These are phyloP conservation scores for Odobenus rosmarus DNA, from an alignment of 2,113 vertebrate genomes.

Conservation along the genomic window DNA sequence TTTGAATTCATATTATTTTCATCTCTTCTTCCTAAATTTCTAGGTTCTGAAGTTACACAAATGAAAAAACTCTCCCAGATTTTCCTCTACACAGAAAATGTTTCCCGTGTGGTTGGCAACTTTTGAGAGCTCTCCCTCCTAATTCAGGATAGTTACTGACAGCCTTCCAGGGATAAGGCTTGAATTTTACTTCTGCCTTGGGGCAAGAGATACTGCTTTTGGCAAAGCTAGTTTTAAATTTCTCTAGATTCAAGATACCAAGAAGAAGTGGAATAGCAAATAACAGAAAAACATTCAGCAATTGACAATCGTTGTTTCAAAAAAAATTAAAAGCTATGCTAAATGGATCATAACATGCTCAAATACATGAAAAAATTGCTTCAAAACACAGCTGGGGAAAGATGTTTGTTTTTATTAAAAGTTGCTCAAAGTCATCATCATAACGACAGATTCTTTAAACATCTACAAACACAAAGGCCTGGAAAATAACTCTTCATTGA, in stretches of 20 bases:
- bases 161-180: not conserved
- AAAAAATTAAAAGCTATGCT: not conserved
- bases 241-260: not conserved
- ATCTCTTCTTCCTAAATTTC: not conserved
- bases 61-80: not conserved
- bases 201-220: not conserved
- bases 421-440: conserved; percentile 49
- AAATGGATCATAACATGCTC: not conserved
- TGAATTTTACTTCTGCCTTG: not conserved
- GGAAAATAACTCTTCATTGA: conserved; percentile 71
- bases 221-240: not conserved
- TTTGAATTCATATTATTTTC: not conserved
- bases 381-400: conserved; percentile 42
- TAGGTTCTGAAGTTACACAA: not conserved
- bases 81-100: not conserved
- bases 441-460: conserved; percentile 71
- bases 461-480: conserved; percentile 44
- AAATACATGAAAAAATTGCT: not conserved
- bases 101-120: not conserved
- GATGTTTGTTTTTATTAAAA: conserved; percentile 69
- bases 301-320: not conserved
- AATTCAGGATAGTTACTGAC: not conserved
- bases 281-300: not conserved
- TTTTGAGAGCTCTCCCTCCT: not conserved
- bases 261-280: not conserved